Conservation (phyloP, 2,888 invertebrate genomes). For the Leucoptera coffeella region DNA sequence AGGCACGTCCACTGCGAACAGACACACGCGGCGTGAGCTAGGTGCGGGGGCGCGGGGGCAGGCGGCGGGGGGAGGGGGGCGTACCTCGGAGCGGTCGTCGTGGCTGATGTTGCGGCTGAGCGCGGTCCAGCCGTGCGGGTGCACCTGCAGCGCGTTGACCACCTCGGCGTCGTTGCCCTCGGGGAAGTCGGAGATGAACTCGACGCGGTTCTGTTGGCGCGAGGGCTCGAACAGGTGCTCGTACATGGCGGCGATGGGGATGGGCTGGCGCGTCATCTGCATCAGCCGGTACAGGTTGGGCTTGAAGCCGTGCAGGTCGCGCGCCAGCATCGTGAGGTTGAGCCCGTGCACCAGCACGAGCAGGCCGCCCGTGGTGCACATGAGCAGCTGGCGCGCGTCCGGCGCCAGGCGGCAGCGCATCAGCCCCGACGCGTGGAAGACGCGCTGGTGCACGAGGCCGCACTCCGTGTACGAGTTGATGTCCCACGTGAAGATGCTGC, state of each 20-base stretch:
- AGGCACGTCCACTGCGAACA: constrained; percentile 78
- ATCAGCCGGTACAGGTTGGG: constrained; percentile 84
- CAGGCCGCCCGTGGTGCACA: constrained; percentile 87
- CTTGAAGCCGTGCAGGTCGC: constrained; percentile 79
- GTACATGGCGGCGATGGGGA: constrained; percentile 73
- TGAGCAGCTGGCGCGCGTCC: constrained; percentile 79
- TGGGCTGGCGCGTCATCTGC: constrained; percentile 78
- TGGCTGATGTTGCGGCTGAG: constrained; percentile 82
- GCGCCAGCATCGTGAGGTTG: constrained; percentile 69
- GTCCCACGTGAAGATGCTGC: constrained; percentile 91
- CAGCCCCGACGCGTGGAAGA: constrained; percentile 79
- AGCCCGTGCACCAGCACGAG: constrained; percentile 86
- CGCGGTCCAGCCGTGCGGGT: constrained; percentile 87
- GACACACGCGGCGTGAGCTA: not conserved
- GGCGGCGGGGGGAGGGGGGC: constrained; percentile 8
- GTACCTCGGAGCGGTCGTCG: constrained; percentile 79
- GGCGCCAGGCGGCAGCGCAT: constrained; percentile 86
- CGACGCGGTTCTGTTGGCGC: constrained; percentile 75
- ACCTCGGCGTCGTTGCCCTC: constrained; percentile 81
- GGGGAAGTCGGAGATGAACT: constrained; percentile 88
- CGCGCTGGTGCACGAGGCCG: constrained; percentile 70
- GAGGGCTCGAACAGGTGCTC: constrained; percentile 74
- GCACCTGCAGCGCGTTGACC: constrained; percentile 82
- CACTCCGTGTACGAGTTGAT: constrained; percentile 80
- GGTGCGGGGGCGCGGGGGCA: not conserved